These are phyloP conservation scores for Arrhopalites spinosus DNA, from an alignment of 2,888 invertebrate genomes.

Conservation along the genomic window DNA sequence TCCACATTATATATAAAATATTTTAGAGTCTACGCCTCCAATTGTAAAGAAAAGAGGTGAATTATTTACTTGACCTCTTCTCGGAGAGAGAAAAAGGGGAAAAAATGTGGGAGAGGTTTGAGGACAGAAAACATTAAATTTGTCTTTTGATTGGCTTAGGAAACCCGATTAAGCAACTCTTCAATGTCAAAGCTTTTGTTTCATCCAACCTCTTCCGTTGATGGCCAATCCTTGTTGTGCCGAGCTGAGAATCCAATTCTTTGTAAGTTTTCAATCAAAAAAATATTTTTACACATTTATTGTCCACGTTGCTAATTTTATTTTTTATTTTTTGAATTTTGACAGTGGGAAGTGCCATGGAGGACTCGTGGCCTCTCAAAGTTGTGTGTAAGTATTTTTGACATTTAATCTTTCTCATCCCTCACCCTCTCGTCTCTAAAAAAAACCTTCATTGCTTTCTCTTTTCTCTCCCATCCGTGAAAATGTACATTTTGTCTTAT, in stretches of 20 bases:
- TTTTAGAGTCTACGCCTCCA: no score
- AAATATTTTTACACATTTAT: no score
- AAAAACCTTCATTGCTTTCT: not conserved
- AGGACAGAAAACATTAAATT: not conserved
- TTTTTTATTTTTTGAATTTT: no score
- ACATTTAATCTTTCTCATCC: not conserved
- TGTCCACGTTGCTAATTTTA: no score
- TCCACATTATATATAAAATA: no score
- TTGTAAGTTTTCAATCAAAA: no score
- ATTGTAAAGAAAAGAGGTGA: not conserved
- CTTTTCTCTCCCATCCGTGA: not conserved
- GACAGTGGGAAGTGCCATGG: slow-evolving; percentile 53
- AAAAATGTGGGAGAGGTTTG: not conserved
- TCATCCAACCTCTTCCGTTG: slow-evolving; percentile 51
- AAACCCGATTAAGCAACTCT: slow-evolving; percentile 52
- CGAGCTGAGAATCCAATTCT: slow-evolving; percentile 52
- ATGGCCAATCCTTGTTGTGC: slow-evolving; percentile 53
- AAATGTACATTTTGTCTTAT: not conserved
- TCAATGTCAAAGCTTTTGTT: slow-evolving; percentile 54
- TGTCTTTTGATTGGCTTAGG: slow-evolving; percentile 39
- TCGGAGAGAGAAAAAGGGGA: not conserved
- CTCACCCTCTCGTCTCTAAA: not conserved
- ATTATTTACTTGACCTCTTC: slow-evolving; percentile 3
- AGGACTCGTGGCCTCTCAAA: slow-evolving; percentile 54
- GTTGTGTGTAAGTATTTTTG: slow-evolving; percentile 55